Evolutionary conservation across 2,113 vertebrate species (phyloP).

Genomic region (Anolis carolinensis): DNA sequence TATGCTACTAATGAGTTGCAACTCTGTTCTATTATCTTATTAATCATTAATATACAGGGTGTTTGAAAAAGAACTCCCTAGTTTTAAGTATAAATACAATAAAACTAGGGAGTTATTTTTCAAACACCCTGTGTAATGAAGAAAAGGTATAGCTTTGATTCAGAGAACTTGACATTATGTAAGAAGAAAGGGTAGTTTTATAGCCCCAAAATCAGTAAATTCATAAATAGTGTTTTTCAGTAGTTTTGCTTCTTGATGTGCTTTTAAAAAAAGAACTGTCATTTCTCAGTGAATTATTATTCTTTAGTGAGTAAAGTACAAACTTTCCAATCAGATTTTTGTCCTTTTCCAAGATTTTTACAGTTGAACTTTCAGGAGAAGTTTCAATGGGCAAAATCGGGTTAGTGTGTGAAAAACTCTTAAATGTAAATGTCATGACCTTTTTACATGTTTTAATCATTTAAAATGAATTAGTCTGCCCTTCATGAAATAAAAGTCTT

Average conservation of each 20-base stretch:
- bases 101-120: too few relatives aligned
- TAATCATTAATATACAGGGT: neutral
- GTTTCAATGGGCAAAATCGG: neutral
- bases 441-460: neutral
- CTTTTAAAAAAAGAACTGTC: neutral
- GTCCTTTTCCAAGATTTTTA: too few relatives aligned
- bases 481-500: neutral
- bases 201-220: neutral
- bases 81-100: too few relatives aligned
- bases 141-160: neutral
- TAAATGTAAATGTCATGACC: neutral
- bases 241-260: too few relatives aligned
- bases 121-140: too few relatives aligned
- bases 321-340: neutral
- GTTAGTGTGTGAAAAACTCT: neutral
- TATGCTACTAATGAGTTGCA: neutral
- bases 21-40: neutral
- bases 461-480: neutral
- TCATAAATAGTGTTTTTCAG: neutral
- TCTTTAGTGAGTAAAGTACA: neutral
- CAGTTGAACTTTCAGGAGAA: too few relatives aligned
- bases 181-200: neutral
- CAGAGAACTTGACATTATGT: neutral
- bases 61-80: too few relatives aligned
- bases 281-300: neutral